A percentile compares a stretch with the other conserved stretches of the same genome.
Evolutionary conservation across 1,140 invertebrate species (phyloP).

Genomic region (Heliconius eleuchia): DNA sequence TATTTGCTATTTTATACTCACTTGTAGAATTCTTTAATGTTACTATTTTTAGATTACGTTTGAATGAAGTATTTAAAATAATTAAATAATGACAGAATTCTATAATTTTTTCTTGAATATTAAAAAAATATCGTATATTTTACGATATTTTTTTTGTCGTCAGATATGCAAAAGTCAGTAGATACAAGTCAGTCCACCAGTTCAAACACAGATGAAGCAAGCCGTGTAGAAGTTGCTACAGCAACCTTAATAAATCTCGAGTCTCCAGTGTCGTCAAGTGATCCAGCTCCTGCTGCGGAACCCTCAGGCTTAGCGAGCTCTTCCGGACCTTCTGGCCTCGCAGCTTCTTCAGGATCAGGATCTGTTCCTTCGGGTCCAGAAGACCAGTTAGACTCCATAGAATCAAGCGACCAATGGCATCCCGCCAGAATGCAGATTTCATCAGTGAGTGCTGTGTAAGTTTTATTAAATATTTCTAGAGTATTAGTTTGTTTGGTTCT

Average conservation of each 20-base stretch:
- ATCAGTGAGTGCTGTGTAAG: constrained; percentile 64
- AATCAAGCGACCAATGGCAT: constrained; percentile 66
- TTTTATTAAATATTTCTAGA: constrained; percentile 28
- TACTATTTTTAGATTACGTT: not conserved
- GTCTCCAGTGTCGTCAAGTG: constrained; percentile 59
- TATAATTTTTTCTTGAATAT: not conserved
- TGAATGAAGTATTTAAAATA: not conserved
- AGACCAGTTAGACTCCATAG: constrained; percentile 74
- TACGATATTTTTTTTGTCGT: constrained; percentile 12
- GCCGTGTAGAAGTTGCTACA: constrained; percentile 61
- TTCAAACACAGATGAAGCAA: constrained; percentile 61
- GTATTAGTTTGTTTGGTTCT: no score
- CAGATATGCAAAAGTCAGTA: constrained; percentile 67
- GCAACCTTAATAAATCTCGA: constrained; percentile 69
- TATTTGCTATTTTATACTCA: not conserved
- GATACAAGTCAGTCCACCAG: constrained; percentile 70
- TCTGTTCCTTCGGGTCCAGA: constrained; percentile 32
- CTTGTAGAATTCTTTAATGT: not conserved
- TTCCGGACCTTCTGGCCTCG: not conserved
- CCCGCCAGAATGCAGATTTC: constrained; percentile 61
- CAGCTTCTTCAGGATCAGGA: not conserved
- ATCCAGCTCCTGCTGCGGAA: constrained; percentile 29
- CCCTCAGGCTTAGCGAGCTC: not conserved
- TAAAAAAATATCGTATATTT: not conserved
- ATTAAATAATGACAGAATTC: not conserved